Conservation (phyloP, 2,797 vertebrate species). For the Schizothorax lantsangensis region DNA sequence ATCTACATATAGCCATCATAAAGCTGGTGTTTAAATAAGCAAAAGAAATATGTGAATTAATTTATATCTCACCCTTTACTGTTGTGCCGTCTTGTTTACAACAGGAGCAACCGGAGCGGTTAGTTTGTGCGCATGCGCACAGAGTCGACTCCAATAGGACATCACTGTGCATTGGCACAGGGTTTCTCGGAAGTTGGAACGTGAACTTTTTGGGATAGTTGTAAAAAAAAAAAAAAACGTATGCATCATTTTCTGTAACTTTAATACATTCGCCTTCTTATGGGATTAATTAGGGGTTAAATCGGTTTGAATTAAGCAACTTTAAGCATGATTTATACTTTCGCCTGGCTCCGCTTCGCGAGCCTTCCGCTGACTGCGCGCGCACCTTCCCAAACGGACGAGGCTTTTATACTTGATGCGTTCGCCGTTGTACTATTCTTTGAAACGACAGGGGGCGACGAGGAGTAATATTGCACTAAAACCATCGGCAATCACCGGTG, state of each 20-base stretch:
- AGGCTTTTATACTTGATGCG: no score
- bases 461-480: no score
- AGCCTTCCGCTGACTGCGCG: no score
- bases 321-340: neutral
- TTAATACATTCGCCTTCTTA: neutral
- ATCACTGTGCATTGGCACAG: neutral
- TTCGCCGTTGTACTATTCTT: no score
- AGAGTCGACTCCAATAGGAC: neutral
- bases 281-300: no score
- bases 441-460: no score
- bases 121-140: constrained; percentile 12
- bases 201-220: neutral
- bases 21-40: fast-evolving
- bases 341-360: no score
- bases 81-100: constrained; percentile 49
- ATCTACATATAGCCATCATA: neutral
- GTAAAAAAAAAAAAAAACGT: neutral
- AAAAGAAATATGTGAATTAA: neutral
- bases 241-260: neutral
- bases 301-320: neutral
- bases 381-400: no score
- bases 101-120: neutral
- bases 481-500: no score
- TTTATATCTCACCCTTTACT: constrained; percentile 23
- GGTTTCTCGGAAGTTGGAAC: neutral